Evolutionary conservation across 2,888 invertebrate genomes (phyloP).

Genomic region (Rhyacophila evoluta): DNA sequence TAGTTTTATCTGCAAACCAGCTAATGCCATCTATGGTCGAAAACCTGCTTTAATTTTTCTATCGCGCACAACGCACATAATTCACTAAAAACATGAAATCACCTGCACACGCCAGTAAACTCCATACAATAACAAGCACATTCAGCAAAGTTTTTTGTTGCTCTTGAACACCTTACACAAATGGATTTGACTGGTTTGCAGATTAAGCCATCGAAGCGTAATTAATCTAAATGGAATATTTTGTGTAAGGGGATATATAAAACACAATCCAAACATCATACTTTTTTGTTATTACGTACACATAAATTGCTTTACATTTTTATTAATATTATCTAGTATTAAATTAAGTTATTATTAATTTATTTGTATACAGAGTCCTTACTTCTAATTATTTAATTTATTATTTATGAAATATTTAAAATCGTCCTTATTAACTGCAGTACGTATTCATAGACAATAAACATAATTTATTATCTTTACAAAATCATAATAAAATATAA

Average conservation of each 20-base stretch:
- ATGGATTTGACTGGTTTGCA: no score
- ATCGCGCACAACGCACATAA: no score
- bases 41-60: no score
- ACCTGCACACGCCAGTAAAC: no score
- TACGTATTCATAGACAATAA: not conserved
- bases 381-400: constrained; percentile 31
- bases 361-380: constrained; percentile 48
- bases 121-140: no score
- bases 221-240: no score
- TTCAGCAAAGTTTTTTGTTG: no score
- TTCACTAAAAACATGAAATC: no score
- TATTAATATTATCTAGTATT: constrained; percentile 36
- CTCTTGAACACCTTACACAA: no score
- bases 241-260: not conserved
- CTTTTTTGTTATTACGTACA: constrained; percentile 54
- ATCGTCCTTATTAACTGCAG: constrained; percentile 12
- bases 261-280: constrained; percentile 43
- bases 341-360: constrained; percentile 36
- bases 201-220: no score
- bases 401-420: constrained; percentile 15
- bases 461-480: not conserved
- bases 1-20: no score
- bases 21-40: no score
- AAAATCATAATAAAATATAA: not conserved
- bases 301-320: constrained; percentile 54